Percentiles rank a stretch among this genome's conserved stretches.
Evolutionary conservation across 2,113 vertebrate genomes (phyloP).

Genomic region (Pycnonotus jocosus): DNA sequence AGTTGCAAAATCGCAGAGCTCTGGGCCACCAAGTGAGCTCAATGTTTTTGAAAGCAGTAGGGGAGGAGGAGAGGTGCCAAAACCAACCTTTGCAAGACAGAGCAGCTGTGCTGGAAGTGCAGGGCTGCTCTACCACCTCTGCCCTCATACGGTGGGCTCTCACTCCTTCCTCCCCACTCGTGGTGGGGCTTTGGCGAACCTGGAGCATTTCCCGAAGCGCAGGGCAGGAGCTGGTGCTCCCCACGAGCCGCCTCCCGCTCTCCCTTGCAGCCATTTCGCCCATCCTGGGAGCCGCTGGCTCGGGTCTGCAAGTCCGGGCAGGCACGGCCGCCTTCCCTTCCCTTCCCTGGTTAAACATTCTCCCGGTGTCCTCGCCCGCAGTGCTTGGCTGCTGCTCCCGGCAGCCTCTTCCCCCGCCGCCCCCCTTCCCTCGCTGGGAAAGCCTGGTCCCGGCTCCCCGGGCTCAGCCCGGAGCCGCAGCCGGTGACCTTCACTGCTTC

Average conservation of each 20-base stretch:
- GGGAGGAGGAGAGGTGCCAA: slow-evolving; percentile 32
- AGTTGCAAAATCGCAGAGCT: neutral
- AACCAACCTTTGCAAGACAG: slow-evolving; percentile 21
- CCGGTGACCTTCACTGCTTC: slow-evolving; percentile 8
- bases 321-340: neutral
- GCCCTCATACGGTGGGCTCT: neutral
- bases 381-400: slow-evolving; percentile 19
- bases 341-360: slow-evolving; percentile 1
- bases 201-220: neutral
- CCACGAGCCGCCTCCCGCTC: neutral
- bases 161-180: neutral
- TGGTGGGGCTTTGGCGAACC: neutral
- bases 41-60: neutral
- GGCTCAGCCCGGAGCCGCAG: slow-evolving; percentile 17
- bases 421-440: neutral
- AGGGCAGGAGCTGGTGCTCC: neutral
- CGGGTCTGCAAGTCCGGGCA: neutral
- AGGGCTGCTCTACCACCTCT: neutral
- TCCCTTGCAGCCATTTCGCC: neutral
- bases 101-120: neutral
- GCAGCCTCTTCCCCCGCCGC: neutral
- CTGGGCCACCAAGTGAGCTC: slow-evolving; percentile 31
- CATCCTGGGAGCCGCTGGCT: neutral
- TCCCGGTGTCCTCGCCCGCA: neutral
- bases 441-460: neutral